phyloP scores from a whole-genome alignment of 2,888 invertebrate species.

The Andrena bicolor region DNA sequence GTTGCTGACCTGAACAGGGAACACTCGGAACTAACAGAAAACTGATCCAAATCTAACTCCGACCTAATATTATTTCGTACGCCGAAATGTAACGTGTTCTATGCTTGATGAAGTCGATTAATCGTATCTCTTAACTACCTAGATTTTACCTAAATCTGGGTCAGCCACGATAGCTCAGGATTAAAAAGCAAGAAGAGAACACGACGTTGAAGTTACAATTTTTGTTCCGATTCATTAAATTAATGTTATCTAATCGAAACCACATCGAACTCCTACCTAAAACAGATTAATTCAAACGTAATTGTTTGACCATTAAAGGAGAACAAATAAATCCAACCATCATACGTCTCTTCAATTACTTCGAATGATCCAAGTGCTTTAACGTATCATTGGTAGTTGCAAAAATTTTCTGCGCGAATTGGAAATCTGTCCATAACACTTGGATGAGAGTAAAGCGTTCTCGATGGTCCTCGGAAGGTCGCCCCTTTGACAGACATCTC shows the following conservation, averaged over 20 bases:
- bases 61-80: not conserved
- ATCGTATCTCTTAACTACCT: not conserved
- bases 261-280: too few species aligned
- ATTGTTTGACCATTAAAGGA: too few species aligned
- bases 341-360: not conserved
- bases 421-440: not conserved
- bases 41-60: not conserved
- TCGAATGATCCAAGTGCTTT: not conserved
- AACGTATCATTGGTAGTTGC: too few species aligned
- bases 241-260: too few species aligned
- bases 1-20: not conserved
- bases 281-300: too few species aligned
- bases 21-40: not conserved
- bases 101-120: not conserved
- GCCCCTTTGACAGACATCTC: not conserved
- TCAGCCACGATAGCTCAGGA: not conserved
- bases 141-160: not conserved
- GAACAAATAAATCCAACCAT: too few species aligned
- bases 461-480: not conserved
- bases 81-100: not conserved
- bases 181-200: not conserved
- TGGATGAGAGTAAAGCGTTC: too few species aligned
- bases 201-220: too few species aligned
- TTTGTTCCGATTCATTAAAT: too few species aligned
- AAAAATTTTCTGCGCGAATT: too few species aligned